Conservation (phyloP, 1,140 invertebrate species). For the Aradophagus sp. region DNA sequence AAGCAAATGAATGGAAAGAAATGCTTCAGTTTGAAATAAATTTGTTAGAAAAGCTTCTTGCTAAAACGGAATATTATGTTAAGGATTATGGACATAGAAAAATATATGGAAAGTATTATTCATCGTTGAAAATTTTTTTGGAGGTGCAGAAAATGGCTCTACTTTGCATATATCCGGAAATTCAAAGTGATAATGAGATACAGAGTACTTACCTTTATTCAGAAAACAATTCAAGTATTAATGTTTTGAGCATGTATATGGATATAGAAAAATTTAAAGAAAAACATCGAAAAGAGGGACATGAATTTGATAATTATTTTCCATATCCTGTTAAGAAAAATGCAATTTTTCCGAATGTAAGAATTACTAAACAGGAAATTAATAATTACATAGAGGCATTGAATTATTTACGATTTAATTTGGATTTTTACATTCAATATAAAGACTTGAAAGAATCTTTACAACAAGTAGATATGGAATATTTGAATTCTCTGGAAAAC, state of each 20-base stretch:
- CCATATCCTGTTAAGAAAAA: conserved; percentile 60
- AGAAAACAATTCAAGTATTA: conserved; percentile 33
- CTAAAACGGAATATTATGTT: conserved; percentile 26
- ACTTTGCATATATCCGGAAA: conserved; percentile 65
- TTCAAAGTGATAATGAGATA: conserved; percentile 63
- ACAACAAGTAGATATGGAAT: conserved; percentile 17
- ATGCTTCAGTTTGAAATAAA: conserved; percentile 64
- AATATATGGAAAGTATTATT: conserved; percentile 58
- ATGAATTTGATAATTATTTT: conserved; percentile 58
- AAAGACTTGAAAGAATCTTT: conserved; percentile 35
- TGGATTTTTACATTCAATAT: conserved; percentile 14
- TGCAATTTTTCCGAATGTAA: conserved; percentile 59
- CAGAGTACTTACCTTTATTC: conserved; percentile 61
- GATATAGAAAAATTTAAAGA: conserved; percentile 67
- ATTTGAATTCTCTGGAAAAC: conserved; percentile 21
- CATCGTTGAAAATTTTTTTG: conserved; percentile 59
- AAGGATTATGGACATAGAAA: conserved; percentile 45
- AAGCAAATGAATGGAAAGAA: conserved; percentile 63
- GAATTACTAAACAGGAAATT: conserved; percentile 59
- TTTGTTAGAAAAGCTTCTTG: conserved; percentile 47
- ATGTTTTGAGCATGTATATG: conserved; percentile 61
- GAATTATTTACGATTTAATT: conserved; percentile 50
- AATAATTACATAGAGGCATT: conserved; percentile 59
- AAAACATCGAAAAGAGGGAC: conserved; percentile 29
- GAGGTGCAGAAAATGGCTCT: conserved; percentile 65